Evolutionary conservation across 2,797 vertebrate genomes (phyloP), one percentile per base, ranked within the genome.

Genomic region (Helostoma temminkii): DNA sequence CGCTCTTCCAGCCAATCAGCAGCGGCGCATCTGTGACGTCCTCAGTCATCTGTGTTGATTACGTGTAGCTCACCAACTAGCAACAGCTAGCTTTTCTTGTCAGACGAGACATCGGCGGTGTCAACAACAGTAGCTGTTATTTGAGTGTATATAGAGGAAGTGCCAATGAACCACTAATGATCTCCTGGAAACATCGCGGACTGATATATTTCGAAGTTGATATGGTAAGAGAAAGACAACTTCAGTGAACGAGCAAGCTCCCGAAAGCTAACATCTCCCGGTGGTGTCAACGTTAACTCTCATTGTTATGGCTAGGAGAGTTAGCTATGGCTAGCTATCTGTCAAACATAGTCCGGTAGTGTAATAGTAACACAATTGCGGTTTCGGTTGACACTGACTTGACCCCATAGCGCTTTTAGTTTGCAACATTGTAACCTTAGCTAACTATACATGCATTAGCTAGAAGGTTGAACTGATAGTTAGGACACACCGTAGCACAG

Each of bases 31-130:
- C 14, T 22, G 65, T 74, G 71, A 88, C 92, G 92, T 92, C 45
- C 2, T 0, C 66, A 56, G 62, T 88, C 88, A 86, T 72, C 78
- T 85, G 88, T 59, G 74, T 81, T 60, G 92, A 88, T 93, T 78
- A 93, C 93, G 92, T 93, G 89, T 89, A 91, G 89, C 88, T 86
- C 72, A 53, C 63, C 79, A 42, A 56, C 73, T 66, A 78, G 77
- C 62, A 66, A 56, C 42, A 55, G 59, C 69, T 89, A 91, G 76
- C 89, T 60, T n/a, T n/a, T n/a, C n/a, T n/a, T 68, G 65, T 48
- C 52, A 71, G 47, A 50, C 59, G 34, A 76, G 57, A 77, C 32
- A 30, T 28, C 15, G 9, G 1, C 7, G 34, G 26, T 19, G 47
- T 3, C 22, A 19, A n/a, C 25, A 32, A 16, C 52, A 21, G 9